Evolutionary conservation across 1,140 invertebrate species (phyloP).

Genomic region (Monomorium pharaonis): DNA sequence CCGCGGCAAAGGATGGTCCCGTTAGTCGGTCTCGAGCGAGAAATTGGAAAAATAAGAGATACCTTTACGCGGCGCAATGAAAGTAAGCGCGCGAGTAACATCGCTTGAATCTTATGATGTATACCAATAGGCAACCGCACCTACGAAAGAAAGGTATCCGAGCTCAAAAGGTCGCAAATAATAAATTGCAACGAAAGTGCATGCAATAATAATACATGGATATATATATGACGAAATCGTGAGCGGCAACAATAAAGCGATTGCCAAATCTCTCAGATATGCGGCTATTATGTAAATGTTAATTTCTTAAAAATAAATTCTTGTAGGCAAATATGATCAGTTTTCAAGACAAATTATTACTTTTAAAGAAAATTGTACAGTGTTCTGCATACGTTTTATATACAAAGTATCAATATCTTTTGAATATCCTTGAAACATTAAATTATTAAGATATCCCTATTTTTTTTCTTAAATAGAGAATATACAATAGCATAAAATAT

Average conservation of each 20-base stretch:
- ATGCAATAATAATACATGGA: background rate
- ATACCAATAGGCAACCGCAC: conserved; percentile 19
- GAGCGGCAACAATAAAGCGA: background rate
- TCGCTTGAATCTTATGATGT: background rate
- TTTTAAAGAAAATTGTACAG: background rate
- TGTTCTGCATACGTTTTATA: too few relatives aligned
- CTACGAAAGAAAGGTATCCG: background rate
- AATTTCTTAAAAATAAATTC: too few relatives aligned
- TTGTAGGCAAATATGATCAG: background rate
- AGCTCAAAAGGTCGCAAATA: conserved; percentile 36
- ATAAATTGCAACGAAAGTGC: conserved; percentile 10
- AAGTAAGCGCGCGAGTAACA: background rate
- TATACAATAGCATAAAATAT: background rate
- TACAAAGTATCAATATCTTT: too few relatives aligned
- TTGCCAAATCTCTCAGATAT: background rate
- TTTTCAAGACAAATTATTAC: background rate
- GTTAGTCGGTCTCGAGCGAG: conserved; percentile 6
- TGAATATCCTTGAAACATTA: background rate
- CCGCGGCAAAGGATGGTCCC: conserved; percentile 35
- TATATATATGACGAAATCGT: conserved; percentile 4
- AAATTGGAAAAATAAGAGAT: conserved; percentile 61
- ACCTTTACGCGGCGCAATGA: conserved; percentile 22
- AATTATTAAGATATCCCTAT: background rate
- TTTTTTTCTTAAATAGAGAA: background rate
- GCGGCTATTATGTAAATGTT: background rate